Percentiles rank a stretch among this genome's conserved stretches.
Conservation (phyloP, 92 coral and sea anemone genomes). For the Siderastrea siderea region DNA sequence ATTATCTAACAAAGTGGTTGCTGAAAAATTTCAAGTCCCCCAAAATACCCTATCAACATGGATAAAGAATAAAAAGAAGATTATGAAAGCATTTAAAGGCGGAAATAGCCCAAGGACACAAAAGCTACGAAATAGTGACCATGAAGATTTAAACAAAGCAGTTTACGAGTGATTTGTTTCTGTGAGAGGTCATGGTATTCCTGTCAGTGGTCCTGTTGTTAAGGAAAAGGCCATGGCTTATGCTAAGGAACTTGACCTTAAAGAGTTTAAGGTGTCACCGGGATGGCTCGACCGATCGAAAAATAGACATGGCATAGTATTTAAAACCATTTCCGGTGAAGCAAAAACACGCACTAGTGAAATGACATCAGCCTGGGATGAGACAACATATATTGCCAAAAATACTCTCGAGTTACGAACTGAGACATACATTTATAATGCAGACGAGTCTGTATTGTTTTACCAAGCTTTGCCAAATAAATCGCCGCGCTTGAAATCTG, state of each 20-base stretch:
- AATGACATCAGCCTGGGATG: slow-evolving; percentile 42
- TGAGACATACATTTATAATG: slow-evolving; percentile 36
- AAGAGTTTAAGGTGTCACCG: slow-evolving; percentile 59
- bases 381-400: not conserved
- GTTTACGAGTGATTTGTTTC: slow-evolving; percentile 59
- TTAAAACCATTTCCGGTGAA: slow-evolving; percentile 51
- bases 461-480: slow-evolving; percentile 43
- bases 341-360: slow-evolving; percentile 38
- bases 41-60: no score
- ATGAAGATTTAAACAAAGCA: slow-evolving; percentile 48
- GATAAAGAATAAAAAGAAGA: no score
- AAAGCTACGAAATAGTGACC: not conserved
- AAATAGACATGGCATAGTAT: slow-evolving; percentile 40
- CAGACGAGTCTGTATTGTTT: slow-evolving; percentile 18
- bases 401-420: no score
- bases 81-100: no score
- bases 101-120: no score
- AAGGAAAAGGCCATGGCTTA: slow-evolving; percentile 54
- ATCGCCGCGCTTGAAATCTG: slow-evolving; percentile 50
- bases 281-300: slow-evolving; percentile 67
- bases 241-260: slow-evolving; percentile 54
- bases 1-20: no score
- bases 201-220: slow-evolving; percentile 59
- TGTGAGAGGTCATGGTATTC: slow-evolving; percentile 46
- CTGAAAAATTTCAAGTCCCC: no score